These are phyloP conservation scores for Drosophila mauritiana DNA, from an alignment of 1,140 invertebrate species.

Conservation along the genomic window DNA sequence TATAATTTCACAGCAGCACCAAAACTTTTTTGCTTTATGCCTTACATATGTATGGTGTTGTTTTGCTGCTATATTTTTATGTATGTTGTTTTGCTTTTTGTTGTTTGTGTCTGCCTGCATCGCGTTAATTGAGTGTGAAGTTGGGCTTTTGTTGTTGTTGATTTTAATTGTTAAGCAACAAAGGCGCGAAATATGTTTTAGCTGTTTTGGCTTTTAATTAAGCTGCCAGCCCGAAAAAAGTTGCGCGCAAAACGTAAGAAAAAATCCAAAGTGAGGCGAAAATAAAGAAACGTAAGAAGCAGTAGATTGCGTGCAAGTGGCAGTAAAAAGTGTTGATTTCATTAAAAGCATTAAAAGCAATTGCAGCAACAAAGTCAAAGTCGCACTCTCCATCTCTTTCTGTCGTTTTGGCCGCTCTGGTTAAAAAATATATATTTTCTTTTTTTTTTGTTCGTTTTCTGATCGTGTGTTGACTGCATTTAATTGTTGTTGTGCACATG, in stretches of 20 bases:
- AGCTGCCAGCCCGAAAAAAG: conserved; percentile 50
- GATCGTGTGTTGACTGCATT: conserved; percentile 80
- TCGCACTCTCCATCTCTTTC: conserved; percentile 34
- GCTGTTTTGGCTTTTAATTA: conserved; percentile 75
- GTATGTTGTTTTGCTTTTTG: conserved; percentile 6
- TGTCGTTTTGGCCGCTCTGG: conserved; percentile 14
- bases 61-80: conserved; percentile 18
- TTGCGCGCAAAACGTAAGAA: conserved; percentile 23
- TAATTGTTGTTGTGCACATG: conserved; percentile 62
- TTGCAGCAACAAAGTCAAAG: conserved; percentile 55
- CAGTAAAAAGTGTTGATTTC: conserved; percentile 78
- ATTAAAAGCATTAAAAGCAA: conserved; percentile 73
- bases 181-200: conserved; percentile 82
- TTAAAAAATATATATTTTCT: conserved; percentile 5
- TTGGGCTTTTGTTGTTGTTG: conserved; percentile 73
- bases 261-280: conserved; percentile 18
- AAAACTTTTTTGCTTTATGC: conserved; percentile 65
- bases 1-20: conserved; percentile 28
- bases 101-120: conserved; percentile 65
- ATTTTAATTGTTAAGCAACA: conserved; percentile 82
- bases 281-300: conserved; percentile 14
- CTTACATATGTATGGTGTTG: conserved; percentile 42
- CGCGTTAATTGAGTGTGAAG: conserved; percentile 82
- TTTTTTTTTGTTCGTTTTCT: conserved; percentile 14
- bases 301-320: conserved; percentile 67